Evolutionary conservation across 2,888 invertebrate species (phyloP).

Genomic region (Nysson spinosus): DNA sequence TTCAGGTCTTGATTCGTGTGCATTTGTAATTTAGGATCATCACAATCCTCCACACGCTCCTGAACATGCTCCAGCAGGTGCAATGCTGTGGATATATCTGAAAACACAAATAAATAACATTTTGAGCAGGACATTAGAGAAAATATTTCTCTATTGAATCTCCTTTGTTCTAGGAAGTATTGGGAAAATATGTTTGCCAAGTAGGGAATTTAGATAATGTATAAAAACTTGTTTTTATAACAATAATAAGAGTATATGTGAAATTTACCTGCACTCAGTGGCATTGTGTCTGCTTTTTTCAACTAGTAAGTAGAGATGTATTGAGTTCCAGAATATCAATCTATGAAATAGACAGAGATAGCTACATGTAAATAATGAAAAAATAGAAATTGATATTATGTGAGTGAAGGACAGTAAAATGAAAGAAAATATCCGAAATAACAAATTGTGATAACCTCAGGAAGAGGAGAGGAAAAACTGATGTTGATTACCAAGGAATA

Average conservation of each 20-base stretch:
- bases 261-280: constrained; percentile 61
- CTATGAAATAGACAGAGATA: constrained; percentile 30
- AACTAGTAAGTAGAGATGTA: constrained; percentile 3
- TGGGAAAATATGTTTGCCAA: no score
- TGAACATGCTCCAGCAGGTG: constrained; percentile 94
- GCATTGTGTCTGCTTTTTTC: constrained; percentile 47
- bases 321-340: constrained; percentile 18
- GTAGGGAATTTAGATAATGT: no score
- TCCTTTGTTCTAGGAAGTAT: no score
- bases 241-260: neutral
- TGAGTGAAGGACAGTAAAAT: no score
- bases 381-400: no score
- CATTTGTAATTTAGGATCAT: constrained; percentile 88
- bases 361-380: neutral
- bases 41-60: constrained; percentile 89
- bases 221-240: no score
- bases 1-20: constrained; percentile 88
- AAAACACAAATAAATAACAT: constrained; percentile 17
- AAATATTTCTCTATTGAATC: no score
- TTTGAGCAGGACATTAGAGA: neutral
- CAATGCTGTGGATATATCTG: constrained; percentile 92
- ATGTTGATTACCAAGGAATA: neutral
- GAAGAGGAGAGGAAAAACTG: no score
- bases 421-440: neutral
- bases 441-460: constrained; percentile 39